Evolutionary conservation across 2,888 invertebrate species (phyloP).

Genomic region (Agrochola circellaris): DNA sequence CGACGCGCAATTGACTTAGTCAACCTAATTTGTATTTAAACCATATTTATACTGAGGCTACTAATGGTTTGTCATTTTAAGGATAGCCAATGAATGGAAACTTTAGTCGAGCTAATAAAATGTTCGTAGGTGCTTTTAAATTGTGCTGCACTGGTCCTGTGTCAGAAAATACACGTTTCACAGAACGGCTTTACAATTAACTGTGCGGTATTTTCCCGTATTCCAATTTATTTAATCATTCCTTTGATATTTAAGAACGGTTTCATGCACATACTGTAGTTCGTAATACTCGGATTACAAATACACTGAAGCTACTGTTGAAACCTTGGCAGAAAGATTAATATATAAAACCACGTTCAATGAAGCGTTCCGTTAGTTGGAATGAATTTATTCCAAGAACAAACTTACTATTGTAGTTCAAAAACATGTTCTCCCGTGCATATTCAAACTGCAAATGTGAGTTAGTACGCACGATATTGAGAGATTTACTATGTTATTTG

Average conservation of each 20-base stretch:
- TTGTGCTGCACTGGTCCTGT: not conserved
- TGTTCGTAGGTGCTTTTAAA: not conserved
- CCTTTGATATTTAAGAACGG: conserved; percentile 7
- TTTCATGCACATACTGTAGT: not conserved
- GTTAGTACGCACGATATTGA: no score
- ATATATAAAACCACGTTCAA: no score
- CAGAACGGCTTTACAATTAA: not conserved
- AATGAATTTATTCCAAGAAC: no score
- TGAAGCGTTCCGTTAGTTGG: no score
- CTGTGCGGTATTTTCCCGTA: not conserved
- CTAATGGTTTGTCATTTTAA: conserved; percentile 41
- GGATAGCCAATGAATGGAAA: conserved; percentile 19
- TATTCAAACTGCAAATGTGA: no score
- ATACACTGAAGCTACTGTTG: not conserved
- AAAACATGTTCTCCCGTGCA: no score
- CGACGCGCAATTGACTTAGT: conserved; percentile 76
- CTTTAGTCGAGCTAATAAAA: conserved; percentile 6
- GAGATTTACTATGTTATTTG: no score
- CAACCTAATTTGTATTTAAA: conserved; percentile 72
- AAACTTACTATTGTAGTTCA: no score
- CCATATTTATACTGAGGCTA: conserved; percentile 43
- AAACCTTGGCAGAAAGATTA: no score
- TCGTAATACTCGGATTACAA: not conserved
- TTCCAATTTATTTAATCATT: not conserved
- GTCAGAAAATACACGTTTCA: not conserved